phyloP scores from a whole-genome alignment of 2,888 invertebrate genomes.

The Lacanobia oleracea region DNA sequence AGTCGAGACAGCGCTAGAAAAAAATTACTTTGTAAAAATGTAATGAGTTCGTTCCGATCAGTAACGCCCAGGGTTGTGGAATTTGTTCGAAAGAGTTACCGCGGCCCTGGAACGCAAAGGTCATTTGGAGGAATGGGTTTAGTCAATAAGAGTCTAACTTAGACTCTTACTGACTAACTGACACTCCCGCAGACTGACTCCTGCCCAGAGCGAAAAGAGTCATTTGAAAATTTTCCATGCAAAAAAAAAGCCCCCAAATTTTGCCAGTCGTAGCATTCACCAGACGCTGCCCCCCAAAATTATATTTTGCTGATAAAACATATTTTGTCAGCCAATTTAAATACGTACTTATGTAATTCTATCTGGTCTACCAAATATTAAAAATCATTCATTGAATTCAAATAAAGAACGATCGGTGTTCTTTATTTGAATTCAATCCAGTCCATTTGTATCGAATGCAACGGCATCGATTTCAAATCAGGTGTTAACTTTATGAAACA shows the following conservation, averaged over 20 bases:
- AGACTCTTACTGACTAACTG: no score
- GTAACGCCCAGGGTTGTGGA: no score
- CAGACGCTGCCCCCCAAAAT: not conserved
- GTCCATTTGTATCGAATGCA: slow-evolving; percentile 30
- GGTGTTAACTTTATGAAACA: slow-evolving; percentile 46
- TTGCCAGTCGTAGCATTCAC: no score
- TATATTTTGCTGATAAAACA: not conserved
- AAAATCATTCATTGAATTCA: slow-evolving; percentile 1
- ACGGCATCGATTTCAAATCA: slow-evolving; percentile 30
- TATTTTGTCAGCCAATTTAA: slow-evolving; percentile 6
- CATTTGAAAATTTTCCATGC: no score
- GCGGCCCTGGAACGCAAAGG: no score
- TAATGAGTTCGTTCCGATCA: not conserved
- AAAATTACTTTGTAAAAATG: not conserved
- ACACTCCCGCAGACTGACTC: no score
- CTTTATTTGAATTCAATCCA: no score
- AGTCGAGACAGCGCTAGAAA: not conserved
- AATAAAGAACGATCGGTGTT: slow-evolving; percentile 17
- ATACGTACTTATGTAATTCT: not conserved
- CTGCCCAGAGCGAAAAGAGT: no score
- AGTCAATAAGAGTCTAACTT: no score
- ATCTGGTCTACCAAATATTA: not conserved
- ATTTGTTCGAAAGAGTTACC: no score
- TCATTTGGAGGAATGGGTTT: no score
- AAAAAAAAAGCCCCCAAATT: no score